Evolutionary conservation across 2,888 invertebrate species (phyloP).

Genomic region (Ctena decussata): DNA sequence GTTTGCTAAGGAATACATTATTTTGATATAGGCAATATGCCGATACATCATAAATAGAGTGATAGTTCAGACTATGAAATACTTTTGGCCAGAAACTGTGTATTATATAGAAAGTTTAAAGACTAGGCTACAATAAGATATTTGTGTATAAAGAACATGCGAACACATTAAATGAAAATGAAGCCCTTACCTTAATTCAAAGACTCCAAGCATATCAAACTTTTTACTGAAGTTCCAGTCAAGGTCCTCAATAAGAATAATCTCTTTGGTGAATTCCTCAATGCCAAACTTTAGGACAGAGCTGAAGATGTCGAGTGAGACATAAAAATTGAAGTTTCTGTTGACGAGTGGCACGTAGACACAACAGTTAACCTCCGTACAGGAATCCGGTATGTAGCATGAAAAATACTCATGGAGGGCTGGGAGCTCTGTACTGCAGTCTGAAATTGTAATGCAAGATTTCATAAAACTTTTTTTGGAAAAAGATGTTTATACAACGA

Average conservation of each 20-base stretch:
- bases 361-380: conserved; percentile 65
- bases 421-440: neutral
- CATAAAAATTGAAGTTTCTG: conserved; percentile 37
- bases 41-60: too few species aligned
- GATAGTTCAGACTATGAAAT: too few species aligned
- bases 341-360: conserved; percentile 40
- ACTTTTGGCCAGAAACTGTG: too few species aligned
- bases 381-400: conserved; percentile 45
- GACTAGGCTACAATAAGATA: too few species aligned
- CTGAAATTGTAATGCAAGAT: neutral
- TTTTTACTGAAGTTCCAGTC: neutral
- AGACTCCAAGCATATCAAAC: neutral
- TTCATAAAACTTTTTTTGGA: too few species aligned
- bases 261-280: conserved; percentile 23
- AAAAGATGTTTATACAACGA: too few species aligned
- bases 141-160: too few species aligned
- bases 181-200: neutral
- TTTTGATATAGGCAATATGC: too few species aligned
- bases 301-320: conserved; percentile 59
- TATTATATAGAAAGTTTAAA: too few species aligned
- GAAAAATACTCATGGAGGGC: conserved; percentile 41
- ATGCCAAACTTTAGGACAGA: conserved; percentile 35
- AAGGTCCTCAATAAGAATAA: neutral
- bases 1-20: too few species aligned
- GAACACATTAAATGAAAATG: too few species aligned